Conservation (phyloP, 1,140 invertebrate genomes). For the Hyphantria cunea region DNA sequence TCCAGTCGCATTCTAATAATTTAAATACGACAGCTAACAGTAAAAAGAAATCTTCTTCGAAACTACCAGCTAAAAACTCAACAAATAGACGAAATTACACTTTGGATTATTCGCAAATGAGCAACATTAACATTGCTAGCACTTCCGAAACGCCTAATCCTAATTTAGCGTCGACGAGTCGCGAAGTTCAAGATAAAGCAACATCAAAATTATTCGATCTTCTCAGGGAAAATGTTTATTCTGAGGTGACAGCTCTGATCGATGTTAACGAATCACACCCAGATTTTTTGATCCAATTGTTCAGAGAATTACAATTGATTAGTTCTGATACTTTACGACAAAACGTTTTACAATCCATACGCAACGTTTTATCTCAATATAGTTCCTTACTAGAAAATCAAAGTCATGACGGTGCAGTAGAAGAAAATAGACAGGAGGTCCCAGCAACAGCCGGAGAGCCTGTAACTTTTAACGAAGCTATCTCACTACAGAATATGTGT, state of each 20-base stretch:
- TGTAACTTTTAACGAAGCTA: conserved; percentile 49
- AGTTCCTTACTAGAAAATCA: conserved; percentile 56
- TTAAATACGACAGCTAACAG: conserved; percentile 55
- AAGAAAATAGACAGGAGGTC: conserved; percentile 46
- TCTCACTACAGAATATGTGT: conserved; percentile 42
- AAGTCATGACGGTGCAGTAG: conserved; percentile 38
- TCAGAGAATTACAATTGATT: conserved; percentile 85
- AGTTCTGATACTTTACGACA: conserved; percentile 85
- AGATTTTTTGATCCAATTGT: conserved; percentile 86
- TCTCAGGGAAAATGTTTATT: conserved; percentile 86
- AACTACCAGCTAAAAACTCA: conserved; percentile 74
- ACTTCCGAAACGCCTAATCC: conserved; percentile 64
- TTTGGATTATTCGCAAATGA: conserved; percentile 64
- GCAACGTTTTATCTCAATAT: conserved; percentile 76
- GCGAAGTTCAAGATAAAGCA: conserved; percentile 73
- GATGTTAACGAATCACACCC: conserved; percentile 86
- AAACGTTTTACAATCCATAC: conserved; percentile 83
- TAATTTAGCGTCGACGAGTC: conserved; percentile 70
- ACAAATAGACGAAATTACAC: conserved; percentile 64
- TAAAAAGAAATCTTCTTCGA: conserved; percentile 74
- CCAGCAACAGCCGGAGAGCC: conserved; percentile 48
- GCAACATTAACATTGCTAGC: conserved; percentile 65
- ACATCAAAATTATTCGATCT: conserved; percentile 85
- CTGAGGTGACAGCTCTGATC: conserved; percentile 87
- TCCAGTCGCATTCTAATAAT: conserved; percentile 73